phyloP scores from a whole-genome alignment of 1,140 invertebrate species.

The Neodiprion virginianus region DNA sequence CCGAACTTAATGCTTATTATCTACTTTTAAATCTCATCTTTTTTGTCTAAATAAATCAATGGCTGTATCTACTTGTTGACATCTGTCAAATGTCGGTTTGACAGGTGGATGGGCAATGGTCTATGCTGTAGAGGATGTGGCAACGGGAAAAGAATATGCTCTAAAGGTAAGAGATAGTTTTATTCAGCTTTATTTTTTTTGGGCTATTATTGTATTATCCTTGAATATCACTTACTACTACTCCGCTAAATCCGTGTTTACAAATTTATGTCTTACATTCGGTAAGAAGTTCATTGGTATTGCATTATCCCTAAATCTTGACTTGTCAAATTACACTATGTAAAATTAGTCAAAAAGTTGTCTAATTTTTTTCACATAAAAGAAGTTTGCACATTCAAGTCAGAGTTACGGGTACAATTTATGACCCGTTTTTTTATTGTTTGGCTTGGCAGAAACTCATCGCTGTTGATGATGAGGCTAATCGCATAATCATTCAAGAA shows the following conservation, averaged over 20 bases:
- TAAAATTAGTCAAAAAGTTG: too few relatives aligned
- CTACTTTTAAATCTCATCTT: conserved; percentile 11
- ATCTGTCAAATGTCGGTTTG: conserved; percentile 50
- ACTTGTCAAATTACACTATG: too few relatives aligned
- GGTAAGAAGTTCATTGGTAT: too few relatives aligned
- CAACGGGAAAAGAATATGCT: conserved; percentile 88
- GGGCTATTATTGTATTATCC: conserved; percentile 7
- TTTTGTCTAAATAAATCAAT: conserved; percentile 13
- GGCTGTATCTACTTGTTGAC: conserved; percentile 29
- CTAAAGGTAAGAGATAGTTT: conserved; percentile 69
- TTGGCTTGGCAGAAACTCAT: conserved; percentile 68
- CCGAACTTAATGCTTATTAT: conserved; percentile 14
- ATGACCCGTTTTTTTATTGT: conserved; percentile 25
- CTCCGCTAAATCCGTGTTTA: too few relatives aligned
- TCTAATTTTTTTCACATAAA: too few relatives aligned
- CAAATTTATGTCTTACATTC: too few relatives aligned
- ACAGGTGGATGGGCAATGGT: conserved; percentile 95
- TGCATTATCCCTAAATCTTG: too few relatives aligned
- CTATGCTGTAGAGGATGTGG: conserved; percentile 89
- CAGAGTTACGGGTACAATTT: too few relatives aligned
- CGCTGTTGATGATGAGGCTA: conserved; percentile 80
- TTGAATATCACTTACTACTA: too few relatives aligned
- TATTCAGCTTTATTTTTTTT: conserved; percentile 12
- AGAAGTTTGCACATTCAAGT: too few relatives aligned
- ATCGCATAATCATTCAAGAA: conserved; percentile 78